These are phyloP conservation scores for Sakesphorus luctuosus DNA, from an alignment of 2,113 vertebrate genomes.

Conservation along the genomic window DNA sequence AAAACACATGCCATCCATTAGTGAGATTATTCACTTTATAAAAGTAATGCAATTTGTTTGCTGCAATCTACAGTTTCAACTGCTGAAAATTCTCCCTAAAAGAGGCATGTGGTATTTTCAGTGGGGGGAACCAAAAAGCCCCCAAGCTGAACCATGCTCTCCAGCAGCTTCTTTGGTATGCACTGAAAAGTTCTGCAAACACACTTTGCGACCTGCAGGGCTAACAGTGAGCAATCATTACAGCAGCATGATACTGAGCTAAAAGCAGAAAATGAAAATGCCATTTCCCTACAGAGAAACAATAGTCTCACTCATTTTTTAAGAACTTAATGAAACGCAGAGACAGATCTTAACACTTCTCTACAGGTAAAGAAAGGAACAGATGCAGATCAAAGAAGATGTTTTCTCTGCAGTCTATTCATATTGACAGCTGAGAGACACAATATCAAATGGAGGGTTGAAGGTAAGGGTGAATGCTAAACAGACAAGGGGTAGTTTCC, in stretches of 20 bases:
- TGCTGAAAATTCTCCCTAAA: not conserved
- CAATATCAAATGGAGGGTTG: not conserved
- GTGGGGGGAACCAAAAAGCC: not conserved
- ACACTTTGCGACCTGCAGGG: not conserved
- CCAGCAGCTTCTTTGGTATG: not conserved
- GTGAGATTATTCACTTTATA: not conserved
- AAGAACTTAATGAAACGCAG: not conserved
- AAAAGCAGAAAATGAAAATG: not conserved
- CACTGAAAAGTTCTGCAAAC: not conserved
- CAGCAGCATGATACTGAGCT: not conserved
- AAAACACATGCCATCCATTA: slow-evolving; percentile 34
- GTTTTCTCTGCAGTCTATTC: not conserved
- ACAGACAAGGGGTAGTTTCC: not conserved
- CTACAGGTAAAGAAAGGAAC: not conserved
- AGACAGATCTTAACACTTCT: not conserved
- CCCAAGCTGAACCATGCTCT: not conserved
- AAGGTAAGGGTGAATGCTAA: not conserved
- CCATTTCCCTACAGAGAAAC: not conserved
- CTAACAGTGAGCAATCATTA: not conserved
- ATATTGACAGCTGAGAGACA: not conserved
- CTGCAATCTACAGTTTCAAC: not conserved
- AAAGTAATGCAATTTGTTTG: not conserved
- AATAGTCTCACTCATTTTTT: not conserved
- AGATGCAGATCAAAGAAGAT: not conserved
- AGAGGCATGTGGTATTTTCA: not conserved